phyloP scores from a whole-genome alignment of 64 coral and sea anemone species.

The Montipora sp. region DNA sequence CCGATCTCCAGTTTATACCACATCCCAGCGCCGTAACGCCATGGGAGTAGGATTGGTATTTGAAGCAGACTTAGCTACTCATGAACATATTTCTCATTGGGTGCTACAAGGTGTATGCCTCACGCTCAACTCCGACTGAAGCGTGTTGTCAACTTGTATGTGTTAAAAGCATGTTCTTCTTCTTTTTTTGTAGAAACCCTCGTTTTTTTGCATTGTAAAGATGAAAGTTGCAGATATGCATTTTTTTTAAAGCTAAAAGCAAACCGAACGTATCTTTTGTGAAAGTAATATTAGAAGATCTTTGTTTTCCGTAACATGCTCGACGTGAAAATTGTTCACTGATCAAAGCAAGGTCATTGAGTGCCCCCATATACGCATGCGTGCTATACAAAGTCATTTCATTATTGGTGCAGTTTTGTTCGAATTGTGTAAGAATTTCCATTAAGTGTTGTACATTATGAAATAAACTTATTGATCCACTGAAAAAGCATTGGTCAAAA shows the following conservation, averaged over 20 bases:
- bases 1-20: conserved; percentile 96
- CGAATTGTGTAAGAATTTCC: neutral
- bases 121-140: conserved; percentile 92
- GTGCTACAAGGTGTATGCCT: conserved; percentile 97
- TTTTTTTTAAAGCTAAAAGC: neutral
- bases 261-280: no score
- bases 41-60: conserved; percentile 98
- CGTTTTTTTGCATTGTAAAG: neutral
- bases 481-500: neutral
- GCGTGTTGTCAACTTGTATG: neutral
- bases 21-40: conserved; percentile 96
- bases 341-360: neutral
- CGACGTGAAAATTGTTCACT: no score
- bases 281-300: no score
- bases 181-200: neutral
- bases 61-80: conserved; percentile 89
- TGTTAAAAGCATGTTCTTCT: neutral
- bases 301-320: no score
- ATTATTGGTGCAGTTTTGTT: neutral
- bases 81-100: conserved; percentile 96
- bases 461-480: neutral
- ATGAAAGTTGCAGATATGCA: neutral
- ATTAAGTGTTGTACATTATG: neutral
- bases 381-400: neutral
- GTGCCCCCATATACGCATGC: neutral